Evolutionary conservation across 1,140 invertebrate genomes (phyloP), one percentile per base, ranked within the genome.

Genomic region (Caerostris extrusa): DNA sequence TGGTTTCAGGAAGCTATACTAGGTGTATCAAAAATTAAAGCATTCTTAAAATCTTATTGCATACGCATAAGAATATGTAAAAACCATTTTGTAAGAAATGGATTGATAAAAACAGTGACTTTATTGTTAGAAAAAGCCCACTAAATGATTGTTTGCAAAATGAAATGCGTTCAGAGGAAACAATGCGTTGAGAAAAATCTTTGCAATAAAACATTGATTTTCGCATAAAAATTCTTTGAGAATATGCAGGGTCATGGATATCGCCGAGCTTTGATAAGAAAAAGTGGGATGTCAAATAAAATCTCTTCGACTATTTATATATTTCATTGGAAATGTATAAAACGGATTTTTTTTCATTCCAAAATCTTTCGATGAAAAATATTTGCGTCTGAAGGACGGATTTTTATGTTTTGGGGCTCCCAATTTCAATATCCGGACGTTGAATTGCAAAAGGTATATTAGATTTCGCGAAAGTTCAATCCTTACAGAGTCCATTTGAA

Each of bases 251-350:
- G 77, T 55, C 77, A 82, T 82, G 77, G 77, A 56, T 82, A 55
- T 82, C 55, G 77, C 53, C 55, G 34, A 82, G 50, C 50, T 82
- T 55, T 82, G 77, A 82, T 82, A 82, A 82, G 53, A 82, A 82
- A n/a, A 82, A 55, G 77, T 53, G 55, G 77, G 34, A 82, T 82
- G 77, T 82, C 77, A 82, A 82, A 82, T 82, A 55, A 82, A 82
- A 82, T 17, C 77, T 55, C 55, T 82, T 12, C 55, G 12, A 50
- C 77, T 56, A 82, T 77, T 77, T 77, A 50, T 77, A 77, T 77
- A 77, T 53, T 53, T 53, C 77, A 82, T 82, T 82, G 77, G 77
- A 55, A 82, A 82, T 10, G 53, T 14, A 82, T 82, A 56, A 82
- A 82, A 82, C 53, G 53, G 50, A 55, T 82, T 82, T 82, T 82